Evolutionary conservation across 2,113 vertebrate species (phyloP).

Genomic region (Labeo catla): DNA sequence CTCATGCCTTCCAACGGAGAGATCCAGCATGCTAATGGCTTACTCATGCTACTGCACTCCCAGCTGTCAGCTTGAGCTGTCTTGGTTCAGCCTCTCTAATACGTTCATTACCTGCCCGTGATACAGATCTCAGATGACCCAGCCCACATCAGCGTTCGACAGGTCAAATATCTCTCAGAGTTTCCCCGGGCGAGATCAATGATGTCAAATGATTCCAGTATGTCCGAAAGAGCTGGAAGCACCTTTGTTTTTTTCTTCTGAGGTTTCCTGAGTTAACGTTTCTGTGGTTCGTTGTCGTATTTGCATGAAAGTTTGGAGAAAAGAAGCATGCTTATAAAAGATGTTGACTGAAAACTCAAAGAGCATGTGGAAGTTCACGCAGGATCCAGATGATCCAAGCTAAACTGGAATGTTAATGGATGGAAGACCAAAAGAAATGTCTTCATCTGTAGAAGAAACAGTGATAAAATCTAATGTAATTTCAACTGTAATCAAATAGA

Average conservation of each 20-base stretch:
- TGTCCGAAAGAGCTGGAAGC: not conserved
- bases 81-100: not conserved
- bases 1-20: constrained; percentile 67
- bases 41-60: not conserved
- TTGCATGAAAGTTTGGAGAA: not conserved
- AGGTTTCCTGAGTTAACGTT: constrained; percentile 24
- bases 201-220: constrained; percentile 16
- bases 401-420: constrained; percentile 4
- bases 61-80: not conserved
- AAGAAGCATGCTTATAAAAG: not conserved
- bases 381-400: not conserved
- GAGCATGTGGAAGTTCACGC: not conserved
- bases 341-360: not conserved
- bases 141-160: not conserved
- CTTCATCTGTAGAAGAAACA: not conserved
- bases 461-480: not conserved
- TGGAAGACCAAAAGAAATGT: not conserved
- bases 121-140: constrained; percentile 21
- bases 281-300: constrained; percentile 30
- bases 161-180: constrained; percentile 25
- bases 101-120: not conserved
- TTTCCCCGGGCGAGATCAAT: constrained; percentile 15
- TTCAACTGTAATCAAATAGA: not conserved
- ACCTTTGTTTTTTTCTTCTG: not conserved
- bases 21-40: constrained; percentile 27